Conservation (phyloP, 1,140 invertebrate species). For the Polypedilum vanderplanki region DNA sequence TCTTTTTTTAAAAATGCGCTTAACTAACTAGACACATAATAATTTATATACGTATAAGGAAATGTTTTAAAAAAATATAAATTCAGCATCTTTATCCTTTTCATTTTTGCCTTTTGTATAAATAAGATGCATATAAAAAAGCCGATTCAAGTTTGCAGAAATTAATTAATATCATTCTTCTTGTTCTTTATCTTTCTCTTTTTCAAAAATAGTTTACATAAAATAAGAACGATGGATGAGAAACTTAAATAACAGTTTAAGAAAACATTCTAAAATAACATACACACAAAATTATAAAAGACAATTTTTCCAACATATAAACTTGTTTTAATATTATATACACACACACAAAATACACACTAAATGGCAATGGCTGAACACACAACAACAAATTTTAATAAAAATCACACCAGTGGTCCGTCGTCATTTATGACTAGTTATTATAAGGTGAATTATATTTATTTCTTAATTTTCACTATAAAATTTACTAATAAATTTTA, state of each 20-base stretch:
- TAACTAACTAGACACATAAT: neutral
- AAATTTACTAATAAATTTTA: neutral
- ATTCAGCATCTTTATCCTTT: neutral
- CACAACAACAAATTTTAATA: neutral
- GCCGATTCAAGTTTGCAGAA: neutral
- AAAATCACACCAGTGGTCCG: neutral
- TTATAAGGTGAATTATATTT: constrained; percentile 24
- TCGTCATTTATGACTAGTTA: constrained; percentile 5
- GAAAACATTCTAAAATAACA: neutral
- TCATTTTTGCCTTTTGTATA: neutral
- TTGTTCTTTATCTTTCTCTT: neutral
- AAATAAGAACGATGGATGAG: neutral
- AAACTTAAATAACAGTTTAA: constrained; percentile 14
- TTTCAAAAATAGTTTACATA: neutral
- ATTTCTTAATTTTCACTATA: neutral
- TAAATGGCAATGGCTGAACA: constrained; percentile 24
- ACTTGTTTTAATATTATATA: neutral
- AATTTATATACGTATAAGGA: neutral
- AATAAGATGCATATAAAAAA: neutral
- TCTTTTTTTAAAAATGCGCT: neutral
- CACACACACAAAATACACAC: no score
- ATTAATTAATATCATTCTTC: neutral
- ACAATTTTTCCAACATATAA: constrained; percentile 4
- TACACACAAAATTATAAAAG: neutral
- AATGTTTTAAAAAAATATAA: no score